phyloP scores from a whole-genome alignment of 2,797 vertebrate genomes.

The Muscicapa comitata region DNA sequence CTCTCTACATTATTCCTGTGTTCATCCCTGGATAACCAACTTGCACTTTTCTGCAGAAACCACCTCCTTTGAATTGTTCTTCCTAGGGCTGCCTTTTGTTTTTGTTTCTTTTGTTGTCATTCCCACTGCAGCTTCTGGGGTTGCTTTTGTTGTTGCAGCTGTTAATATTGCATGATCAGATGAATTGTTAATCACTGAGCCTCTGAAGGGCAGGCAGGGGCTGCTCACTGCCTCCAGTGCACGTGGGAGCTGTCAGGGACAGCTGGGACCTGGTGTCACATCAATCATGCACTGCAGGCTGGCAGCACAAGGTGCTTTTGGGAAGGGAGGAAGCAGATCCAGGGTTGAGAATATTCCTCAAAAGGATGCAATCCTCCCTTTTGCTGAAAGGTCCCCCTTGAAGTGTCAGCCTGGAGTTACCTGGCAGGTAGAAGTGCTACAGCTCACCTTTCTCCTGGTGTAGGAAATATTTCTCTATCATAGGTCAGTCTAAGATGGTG shows the following conservation, averaged over 20 bases:
- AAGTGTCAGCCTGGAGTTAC: background rate
- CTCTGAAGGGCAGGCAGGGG: background rate
- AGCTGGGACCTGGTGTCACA: background rate
- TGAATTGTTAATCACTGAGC: background rate
- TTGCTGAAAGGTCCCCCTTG: background rate
- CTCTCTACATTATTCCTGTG: background rate
- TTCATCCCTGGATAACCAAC: background rate
- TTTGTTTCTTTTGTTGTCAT: background rate
- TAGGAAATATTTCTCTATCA: background rate
- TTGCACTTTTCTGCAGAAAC: background rate
- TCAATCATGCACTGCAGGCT: background rate
- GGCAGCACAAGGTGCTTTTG: background rate
- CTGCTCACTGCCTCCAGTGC: background rate
- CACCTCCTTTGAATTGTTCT: background rate
- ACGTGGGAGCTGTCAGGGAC: background rate
- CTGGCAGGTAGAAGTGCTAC: background rate
- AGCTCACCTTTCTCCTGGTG: background rate
- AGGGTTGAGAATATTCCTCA: background rate
- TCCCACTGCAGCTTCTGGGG: background rate
- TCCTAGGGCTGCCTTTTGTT: background rate
- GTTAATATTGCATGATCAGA: background rate
- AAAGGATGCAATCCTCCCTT: background rate
- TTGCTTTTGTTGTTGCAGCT: background rate
- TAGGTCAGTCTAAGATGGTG: background rate
- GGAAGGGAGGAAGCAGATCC: background rate